Evolutionary conservation across 1,140 invertebrate genomes (phyloP), one percentile per base, ranked within the genome.

Genomic region (Muscidifurax raptorellus): DNA sequence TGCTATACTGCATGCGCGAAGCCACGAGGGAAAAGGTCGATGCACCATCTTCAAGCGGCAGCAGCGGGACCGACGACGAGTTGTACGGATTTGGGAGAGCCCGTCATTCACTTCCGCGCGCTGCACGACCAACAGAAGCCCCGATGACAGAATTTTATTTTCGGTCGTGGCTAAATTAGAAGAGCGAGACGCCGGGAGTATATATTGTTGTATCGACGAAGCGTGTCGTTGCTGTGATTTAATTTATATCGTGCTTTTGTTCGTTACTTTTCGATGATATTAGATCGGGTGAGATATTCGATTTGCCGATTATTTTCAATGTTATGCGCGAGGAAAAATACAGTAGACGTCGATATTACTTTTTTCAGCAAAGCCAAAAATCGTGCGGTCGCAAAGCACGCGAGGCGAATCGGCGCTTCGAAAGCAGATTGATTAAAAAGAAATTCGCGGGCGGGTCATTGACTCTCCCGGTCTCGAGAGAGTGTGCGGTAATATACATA

Each of bases 1-100:
- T 52, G 85, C 84, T 85, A 86, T 85, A 87, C 87, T 86, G 84
- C 84, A 85, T 69, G 75, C 83, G 74, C 72, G 67, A 66, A n/a
- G 18, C 52, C 67, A 30, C 27, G 27, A 40, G 27, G 40, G 25
- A 32, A 77, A 47, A 71, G 78, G 78, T 80, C 78, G 78, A 80
- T 80, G 78, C 66, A 69, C 78, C 47, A 64, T 75, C 36, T 72
- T 76, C 75, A 72, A 30, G 59, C 67, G 47, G 18, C 52, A 59
- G 52, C 52, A 59, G n/a, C 18, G 22, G 18, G n/a, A 6, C 52
- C 52, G 52, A 22, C 52, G 52, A 22, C 52, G 52, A 59, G 22
- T 59, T n/a, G 52, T 59, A 59, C 52, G 64, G 32, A 75, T 74
- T 64, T 66, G 27, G 71, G 44, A 44, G 30, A 77, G 22, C 79